Percentiles rank a stretch among this genome's conserved stretches.
Evolutionary conservation across 2,797 vertebrate species (phyloP).

Genomic region (Hippoglossus hippoglossus): DNA sequence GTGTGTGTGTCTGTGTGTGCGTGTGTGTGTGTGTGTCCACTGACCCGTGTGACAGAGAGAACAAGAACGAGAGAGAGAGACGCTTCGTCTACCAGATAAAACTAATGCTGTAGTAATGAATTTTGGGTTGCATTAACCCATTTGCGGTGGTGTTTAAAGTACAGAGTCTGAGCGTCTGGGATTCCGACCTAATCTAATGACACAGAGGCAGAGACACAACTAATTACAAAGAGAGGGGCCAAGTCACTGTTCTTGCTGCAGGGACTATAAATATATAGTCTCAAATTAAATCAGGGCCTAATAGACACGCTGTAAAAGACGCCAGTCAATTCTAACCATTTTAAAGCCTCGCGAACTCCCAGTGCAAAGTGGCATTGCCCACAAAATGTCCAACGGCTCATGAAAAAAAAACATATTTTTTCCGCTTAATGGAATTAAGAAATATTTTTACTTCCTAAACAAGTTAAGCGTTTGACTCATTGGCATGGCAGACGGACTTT

Average conservation of each 20-base stretch:
- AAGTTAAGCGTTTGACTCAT: conserved; percentile 71
- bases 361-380: conserved; percentile 87
- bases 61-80: conserved; percentile 66
- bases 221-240: conserved; percentile 90
- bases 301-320: conserved; percentile 91
- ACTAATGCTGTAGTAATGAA: conserved; percentile 94
- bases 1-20: no score
- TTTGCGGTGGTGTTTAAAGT: conserved; percentile 92
- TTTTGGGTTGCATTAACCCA: conserved; percentile 94
- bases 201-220: conserved; percentile 93
- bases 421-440: conserved; percentile 74
- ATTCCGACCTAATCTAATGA: conserved; percentile 96
- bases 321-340: conserved; percentile 93
- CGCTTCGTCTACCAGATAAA: conserved; percentile 86
- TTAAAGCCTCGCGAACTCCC: conserved; percentile 91
- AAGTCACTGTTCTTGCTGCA: conserved; percentile 90
- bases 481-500: conserved; percentile 48
- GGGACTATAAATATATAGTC: conserved; percentile 94
- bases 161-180: conserved; percentile 92
- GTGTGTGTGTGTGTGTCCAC: no score
- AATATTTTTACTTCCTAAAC: conserved; percentile 77
- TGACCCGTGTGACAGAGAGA: conserved; percentile 19
- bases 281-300: conserved; percentile 94
- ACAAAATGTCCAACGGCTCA: conserved; percentile 81
- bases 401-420: conserved; percentile 74